These are phyloP conservation scores for Rhinatrema bivittatum DNA, from an alignment of 2,797 vertebrate genomes.

Conservation along the genomic window DNA sequence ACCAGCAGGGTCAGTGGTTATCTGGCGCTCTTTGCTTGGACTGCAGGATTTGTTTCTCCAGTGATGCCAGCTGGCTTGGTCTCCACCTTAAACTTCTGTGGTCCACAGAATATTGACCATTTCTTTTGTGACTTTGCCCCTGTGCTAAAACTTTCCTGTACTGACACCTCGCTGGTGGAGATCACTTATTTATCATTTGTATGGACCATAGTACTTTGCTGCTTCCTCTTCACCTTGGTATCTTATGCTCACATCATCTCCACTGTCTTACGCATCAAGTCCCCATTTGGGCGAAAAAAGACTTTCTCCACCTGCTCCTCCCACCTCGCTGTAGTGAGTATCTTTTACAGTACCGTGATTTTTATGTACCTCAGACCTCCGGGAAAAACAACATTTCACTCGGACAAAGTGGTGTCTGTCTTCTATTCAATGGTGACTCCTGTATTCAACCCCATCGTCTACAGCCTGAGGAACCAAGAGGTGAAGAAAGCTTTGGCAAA, in stretches of 20 bases:
- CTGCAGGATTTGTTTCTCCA: not conserved
- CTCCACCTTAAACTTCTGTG: constrained; percentile 9
- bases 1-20: not conserved
- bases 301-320: constrained; percentile 29
- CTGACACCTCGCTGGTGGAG: constrained; percentile 7
- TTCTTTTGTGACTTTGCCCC: constrained; percentile 25
- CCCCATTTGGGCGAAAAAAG: constrained; percentile 9
- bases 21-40: not conserved
- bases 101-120: constrained; percentile 9
- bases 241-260: constrained; percentile 21
- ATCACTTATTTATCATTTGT: constrained; percentile 1
- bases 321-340: constrained; percentile 14
- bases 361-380: not conserved
- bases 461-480: not conserved
- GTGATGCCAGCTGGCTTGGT: not conserved
- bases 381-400: not conserved
- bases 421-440: not conserved
- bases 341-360: constrained; percentile 13
- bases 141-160: constrained; percentile 28
- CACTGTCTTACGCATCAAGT: constrained; percentile 11
- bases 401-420: not conserved
- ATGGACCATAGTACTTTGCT: constrained; percentile 6
- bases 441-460: not conserved
- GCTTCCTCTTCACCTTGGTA: constrained; percentile 3
- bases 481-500: not conserved